A percentile compares a stretch with the other conserved stretches of the same genome.
Conservation (phyloP, 2,888 invertebrate genomes). For the Agrotis puta region DNA sequence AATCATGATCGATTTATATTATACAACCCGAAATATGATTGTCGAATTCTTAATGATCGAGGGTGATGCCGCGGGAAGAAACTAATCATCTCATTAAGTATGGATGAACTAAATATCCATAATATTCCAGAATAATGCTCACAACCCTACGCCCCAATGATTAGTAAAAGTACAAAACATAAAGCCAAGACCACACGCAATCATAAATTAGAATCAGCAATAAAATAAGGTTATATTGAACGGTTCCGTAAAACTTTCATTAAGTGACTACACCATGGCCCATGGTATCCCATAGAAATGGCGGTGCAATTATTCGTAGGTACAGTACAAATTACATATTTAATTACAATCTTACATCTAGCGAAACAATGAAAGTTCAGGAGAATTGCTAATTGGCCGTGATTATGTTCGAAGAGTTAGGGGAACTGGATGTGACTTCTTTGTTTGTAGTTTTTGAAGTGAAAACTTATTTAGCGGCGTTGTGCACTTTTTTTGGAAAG, state of each 20-base stretch:
- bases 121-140: neutral
- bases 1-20: too few relatives aligned
- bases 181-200: conserved; percentile 29
- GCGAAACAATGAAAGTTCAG: conserved; percentile 82
- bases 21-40: too few relatives aligned
- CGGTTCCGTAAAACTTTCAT: conserved; percentile 51
- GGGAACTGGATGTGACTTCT: conserved; percentile 44
- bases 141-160: neutral
- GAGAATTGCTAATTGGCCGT: conserved; percentile 81
- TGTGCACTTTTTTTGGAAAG: too few relatives aligned
- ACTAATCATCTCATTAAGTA: neutral
- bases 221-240: conserved; percentile 40
- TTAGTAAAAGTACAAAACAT: conserved; percentile 1
- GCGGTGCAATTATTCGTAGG: conserved; percentile 61
- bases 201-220: conserved; percentile 52
- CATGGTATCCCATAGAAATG: conserved; percentile 58
- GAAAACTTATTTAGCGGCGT: too few relatives aligned
- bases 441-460: too few relatives aligned
- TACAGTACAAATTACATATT: conserved; percentile 69
- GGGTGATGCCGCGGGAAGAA: too few relatives aligned
- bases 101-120: neutral
- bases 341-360: conserved; percentile 77
- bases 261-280: conserved; percentile 48
- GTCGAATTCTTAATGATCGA: too few relatives aligned
- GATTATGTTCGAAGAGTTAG: conserved; percentile 63